phyloP scores from a whole-genome alignment of 2,797 vertebrate genomes.

The Emys orbicularis region DNA sequence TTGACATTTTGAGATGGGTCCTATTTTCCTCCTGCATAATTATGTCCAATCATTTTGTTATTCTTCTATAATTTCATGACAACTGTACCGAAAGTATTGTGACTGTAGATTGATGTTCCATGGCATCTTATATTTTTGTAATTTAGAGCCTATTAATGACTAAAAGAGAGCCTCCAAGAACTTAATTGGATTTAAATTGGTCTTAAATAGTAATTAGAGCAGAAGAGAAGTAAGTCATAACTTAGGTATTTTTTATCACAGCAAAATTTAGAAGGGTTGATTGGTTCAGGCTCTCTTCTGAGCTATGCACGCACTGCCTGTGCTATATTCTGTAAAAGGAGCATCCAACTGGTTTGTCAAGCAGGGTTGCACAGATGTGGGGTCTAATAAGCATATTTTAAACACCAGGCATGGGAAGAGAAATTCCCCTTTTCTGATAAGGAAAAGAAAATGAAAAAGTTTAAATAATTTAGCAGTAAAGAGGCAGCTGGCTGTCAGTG shows the following conservation, averaged over 20 bases:
- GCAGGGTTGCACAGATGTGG: neutral
- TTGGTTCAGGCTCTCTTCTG: neutral
- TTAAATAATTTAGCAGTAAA: conserved; percentile 5
- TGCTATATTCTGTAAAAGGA: neutral
- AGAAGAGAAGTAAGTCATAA: conserved; percentile 72
- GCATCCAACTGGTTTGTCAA: neutral
- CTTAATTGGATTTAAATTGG: conserved; percentile 80
- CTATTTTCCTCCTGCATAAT: conserved; percentile 77
- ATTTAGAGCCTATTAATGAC: conserved; percentile 78
- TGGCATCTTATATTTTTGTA: conserved; percentile 69
- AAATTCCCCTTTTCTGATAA: neutral
- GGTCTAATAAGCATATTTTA: neutral
- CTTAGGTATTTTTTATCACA: conserved; percentile 58
- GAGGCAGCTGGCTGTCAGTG: conserved; percentile 37
- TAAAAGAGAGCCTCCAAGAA: conserved; percentile 64
- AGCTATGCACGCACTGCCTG: conserved; percentile 20
- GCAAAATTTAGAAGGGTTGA: conserved; percentile 53
- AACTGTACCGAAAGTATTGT: conserved; percentile 74
- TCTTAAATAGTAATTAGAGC: conserved; percentile 81
- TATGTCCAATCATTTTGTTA: conserved; percentile 75
- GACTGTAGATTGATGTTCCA: conserved; percentile 72
- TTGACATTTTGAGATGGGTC: conserved; percentile 63
- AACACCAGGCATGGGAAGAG: neutral
- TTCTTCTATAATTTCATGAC: conserved; percentile 77
- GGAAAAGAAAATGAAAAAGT: neutral